Evolutionary conservation across 2,113 vertebrate species (phyloP).

Genomic region (Sturnus vulgaris): DNA sequence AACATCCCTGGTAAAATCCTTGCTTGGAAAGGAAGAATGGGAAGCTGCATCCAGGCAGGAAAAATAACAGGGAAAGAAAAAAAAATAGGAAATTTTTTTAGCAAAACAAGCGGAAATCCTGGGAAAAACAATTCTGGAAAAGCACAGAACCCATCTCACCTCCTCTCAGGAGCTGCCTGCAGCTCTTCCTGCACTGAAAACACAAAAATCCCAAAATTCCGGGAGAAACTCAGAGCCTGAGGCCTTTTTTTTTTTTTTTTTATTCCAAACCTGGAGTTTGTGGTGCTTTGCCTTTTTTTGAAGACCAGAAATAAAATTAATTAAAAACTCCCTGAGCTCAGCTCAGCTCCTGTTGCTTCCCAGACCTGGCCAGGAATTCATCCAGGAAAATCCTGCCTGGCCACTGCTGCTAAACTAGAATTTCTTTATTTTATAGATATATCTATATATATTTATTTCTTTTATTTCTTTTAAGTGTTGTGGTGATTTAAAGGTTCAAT

Average conservation of each 20-base stretch:
- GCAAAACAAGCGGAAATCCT: neutral
- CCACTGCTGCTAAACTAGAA: neutral
- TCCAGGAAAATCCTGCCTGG: neutral
- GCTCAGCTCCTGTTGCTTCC: neutral
- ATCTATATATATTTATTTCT: no score
- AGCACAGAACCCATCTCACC: neutral
- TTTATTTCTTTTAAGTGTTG: no score
- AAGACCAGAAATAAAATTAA: neutral
- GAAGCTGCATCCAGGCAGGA: neutral
- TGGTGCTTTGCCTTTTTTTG: neutral
- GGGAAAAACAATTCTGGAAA: neutral
- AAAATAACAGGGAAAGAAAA: neutral
- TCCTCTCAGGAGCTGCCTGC: neutral
- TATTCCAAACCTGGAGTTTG: neutral
- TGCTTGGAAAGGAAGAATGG: neutral
- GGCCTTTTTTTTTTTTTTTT: fast-evolving
- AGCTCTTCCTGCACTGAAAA: neutral
- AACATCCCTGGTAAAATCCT: neutral
- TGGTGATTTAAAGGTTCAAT: fast-evolving
- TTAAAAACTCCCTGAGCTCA: neutral
- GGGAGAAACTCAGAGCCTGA: neutral
- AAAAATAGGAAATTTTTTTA: neutral
- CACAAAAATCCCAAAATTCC: fast-evolving
- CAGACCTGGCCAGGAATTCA: neutral
- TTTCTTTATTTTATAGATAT: neutral